These are phyloP conservation scores for Pituophis catenifer DNA, from an alignment of 2,113 vertebrate genomes.

Conservation along the genomic window DNA sequence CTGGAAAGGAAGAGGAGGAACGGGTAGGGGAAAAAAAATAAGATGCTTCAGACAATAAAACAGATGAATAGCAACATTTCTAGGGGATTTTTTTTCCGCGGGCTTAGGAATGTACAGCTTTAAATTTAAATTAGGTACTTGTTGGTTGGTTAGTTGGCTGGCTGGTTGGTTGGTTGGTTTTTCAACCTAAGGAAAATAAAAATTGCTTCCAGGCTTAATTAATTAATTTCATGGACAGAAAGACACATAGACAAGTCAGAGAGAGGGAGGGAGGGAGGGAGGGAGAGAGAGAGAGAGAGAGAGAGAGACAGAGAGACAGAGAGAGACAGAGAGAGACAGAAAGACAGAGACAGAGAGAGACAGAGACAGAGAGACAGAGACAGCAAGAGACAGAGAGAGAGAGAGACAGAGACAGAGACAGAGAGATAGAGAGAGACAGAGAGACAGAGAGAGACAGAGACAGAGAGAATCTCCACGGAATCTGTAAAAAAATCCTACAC, in stretches of 20 bases:
- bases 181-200: background rate
- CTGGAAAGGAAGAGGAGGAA: constrained; percentile 65
- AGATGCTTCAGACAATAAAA: background rate
- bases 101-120: background rate
- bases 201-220: background rate
- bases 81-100: background rate
- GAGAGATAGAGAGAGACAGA: too few relatives aligned
- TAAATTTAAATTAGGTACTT: background rate
- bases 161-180: background rate
- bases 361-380: background rate
- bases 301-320: too few relatives aligned
- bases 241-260: too few relatives aligned
- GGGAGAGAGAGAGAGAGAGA: too few relatives aligned
- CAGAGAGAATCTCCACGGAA: too few relatives aligned
- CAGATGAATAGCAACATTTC: background rate
- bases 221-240: background rate
- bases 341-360: too few relatives aligned
- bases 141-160: background rate
- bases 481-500: too few relatives aligned
- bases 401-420: too few relatives aligned
- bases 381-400: too few relatives aligned
- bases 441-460: too few relatives aligned
- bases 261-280: background rate
- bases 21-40: background rate
- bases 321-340: too few relatives aligned